phyloP scores from a whole-genome alignment of 2,888 invertebrate species.

The Sepioteuthis lessoniana region DNA sequence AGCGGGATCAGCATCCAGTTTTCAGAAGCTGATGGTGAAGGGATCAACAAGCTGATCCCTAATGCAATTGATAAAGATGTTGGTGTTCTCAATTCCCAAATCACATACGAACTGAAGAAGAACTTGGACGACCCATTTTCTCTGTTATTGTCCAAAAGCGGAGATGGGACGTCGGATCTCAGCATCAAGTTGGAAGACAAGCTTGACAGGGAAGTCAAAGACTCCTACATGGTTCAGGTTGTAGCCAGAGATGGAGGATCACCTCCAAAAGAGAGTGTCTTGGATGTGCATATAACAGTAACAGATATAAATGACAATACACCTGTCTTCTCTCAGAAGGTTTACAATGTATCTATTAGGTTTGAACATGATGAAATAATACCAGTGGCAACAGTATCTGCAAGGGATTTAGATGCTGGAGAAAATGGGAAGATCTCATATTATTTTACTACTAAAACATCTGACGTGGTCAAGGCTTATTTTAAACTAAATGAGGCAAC shows the following conservation, averaged over 20 bases:
- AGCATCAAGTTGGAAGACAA: slow-evolving; percentile 20
- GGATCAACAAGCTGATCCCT: neutral
- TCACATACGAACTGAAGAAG: slow-evolving; percentile 20
- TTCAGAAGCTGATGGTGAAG: neutral
- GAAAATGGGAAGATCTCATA: neutral
- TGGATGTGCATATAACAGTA: neutral
- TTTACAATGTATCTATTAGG: neutral
- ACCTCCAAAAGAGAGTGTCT: neutral
- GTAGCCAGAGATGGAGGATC: neutral
- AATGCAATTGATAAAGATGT: neutral
- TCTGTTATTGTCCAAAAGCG: neutral
- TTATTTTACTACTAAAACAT: neutral
- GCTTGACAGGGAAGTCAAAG: neutral
- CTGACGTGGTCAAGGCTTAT: neutral
- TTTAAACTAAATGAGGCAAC: neutral
- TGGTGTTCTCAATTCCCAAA: neutral
- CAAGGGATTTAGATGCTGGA: neutral
- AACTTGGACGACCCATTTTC: neutral
- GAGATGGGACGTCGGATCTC: neutral
- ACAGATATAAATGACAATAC: neutral
- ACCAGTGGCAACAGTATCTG: neutral
- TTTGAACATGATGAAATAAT: neutral
- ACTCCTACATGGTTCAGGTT: neutral
- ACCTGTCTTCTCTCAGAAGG: neutral
- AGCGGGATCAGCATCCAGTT: neutral